Evolutionary conservation across 2,888 invertebrate species (phyloP).

Genomic region (Rhogogaster chlorosoma): DNA sequence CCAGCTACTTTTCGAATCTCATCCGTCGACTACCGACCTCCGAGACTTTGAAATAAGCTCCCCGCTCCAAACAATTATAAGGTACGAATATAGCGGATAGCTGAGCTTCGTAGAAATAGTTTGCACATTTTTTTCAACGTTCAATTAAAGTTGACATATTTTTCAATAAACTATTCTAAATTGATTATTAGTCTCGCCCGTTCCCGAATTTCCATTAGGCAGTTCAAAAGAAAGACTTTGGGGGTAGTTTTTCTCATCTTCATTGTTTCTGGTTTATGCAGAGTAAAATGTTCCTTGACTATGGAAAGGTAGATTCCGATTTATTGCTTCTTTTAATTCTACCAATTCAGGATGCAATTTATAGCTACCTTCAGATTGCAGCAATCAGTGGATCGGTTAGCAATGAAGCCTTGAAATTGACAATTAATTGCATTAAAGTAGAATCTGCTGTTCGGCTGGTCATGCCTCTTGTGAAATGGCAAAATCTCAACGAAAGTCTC

Average conservation of each 20-base stretch:
- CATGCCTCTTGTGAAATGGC: background rate
- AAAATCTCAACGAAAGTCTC: background rate
- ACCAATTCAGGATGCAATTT: conserved; percentile 1
- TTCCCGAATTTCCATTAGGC: background rate
- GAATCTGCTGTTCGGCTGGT: background rate
- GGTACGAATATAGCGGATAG: background rate
- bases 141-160: background rate
- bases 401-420: conserved; percentile 11
- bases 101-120: background rate
- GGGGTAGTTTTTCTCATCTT: background rate
- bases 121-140: background rate
- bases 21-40: background rate
- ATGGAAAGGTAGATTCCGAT: background rate
- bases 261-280: background rate
- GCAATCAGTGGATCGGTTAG: conserved; percentile 24
- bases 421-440: background rate
- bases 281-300: background rate
- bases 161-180: background rate
- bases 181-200: background rate
- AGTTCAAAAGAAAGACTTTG: background rate
- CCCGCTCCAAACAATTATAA: background rate
- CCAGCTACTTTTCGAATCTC: background rate
- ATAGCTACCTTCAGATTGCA: conserved; percentile 9
- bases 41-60: background rate
- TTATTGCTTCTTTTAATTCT: background rate